Percentiles rank a stretch among this genome's conserved stretches.
These are phyloP conservation scores for Aphis gossypii DNA, from an alignment of 1,140 invertebrate species.

Conservation along the genomic window DNA sequence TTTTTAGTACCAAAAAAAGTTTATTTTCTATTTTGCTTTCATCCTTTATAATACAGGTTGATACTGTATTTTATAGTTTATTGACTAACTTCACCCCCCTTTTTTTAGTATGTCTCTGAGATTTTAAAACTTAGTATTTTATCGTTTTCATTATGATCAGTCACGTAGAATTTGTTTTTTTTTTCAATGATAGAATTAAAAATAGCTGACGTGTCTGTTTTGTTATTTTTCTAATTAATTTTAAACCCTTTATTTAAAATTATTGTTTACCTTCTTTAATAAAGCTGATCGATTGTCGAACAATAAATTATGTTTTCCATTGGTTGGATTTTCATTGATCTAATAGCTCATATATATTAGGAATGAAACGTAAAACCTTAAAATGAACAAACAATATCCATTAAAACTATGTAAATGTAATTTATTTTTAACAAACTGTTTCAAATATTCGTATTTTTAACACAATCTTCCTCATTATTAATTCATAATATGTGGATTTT, in stretches of 20 bases:
- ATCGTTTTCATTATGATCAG: conserved; percentile 39
- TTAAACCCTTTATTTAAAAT: background rate
- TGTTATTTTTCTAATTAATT: background rate
- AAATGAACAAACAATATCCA: background rate
- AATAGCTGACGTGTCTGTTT: background rate
- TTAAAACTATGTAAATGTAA: background rate
- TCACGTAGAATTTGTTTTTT: background rate
- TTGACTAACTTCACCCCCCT: background rate
- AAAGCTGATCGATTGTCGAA: background rate
- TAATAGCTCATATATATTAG: background rate
- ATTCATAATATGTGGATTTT: background rate
- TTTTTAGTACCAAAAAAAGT: background rate
- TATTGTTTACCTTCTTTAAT: background rate
- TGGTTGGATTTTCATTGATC: background rate
- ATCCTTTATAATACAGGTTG: background rate
- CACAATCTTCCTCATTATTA: background rate
- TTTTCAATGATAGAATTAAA: background rate
- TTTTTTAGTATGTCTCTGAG: background rate
- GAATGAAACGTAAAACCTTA: background rate
- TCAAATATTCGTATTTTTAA: background rate
- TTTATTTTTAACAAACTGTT: background rate
- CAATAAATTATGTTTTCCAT: background rate
- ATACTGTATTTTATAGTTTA: conserved; percentile 27
- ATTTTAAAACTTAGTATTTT: background rate
- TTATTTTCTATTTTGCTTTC: background rate